These are phyloP conservation scores for Tetanocera ferruginea DNA, from an alignment of 2,888 invertebrate species.

Conservation along the genomic window DNA sequence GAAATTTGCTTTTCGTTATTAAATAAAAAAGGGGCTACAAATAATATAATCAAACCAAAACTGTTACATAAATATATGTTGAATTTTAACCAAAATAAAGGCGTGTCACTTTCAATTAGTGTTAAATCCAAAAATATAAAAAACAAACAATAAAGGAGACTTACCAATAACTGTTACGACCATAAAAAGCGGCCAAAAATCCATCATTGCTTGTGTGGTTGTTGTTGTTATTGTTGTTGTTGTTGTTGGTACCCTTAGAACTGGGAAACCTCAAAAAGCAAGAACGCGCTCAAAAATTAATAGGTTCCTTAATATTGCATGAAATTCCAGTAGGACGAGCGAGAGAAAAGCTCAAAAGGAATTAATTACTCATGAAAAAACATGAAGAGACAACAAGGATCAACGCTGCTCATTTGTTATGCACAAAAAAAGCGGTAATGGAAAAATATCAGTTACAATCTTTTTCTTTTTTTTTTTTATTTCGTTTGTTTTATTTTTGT, in stretches of 20 bases:
- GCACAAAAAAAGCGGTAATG: background rate
- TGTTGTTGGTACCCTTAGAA: background rate
- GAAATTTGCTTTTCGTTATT: too few species aligned
- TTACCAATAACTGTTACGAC: background rate
- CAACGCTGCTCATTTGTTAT: background rate
- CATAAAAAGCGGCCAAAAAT: background rate
- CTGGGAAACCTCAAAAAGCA: background rate
- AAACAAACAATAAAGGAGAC: background rate
- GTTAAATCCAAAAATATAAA: background rate
- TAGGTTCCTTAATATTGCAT: too few species aligned
- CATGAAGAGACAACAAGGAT: background rate
- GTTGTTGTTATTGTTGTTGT: background rate
- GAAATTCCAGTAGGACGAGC: background rate
- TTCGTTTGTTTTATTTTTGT: background rate
- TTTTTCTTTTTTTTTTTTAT: background rate
- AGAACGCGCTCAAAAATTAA: background rate
- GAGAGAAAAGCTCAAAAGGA: background rate
- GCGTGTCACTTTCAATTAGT: background rate
- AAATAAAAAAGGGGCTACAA: too few species aligned
- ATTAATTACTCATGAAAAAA: conserved; percentile 10
- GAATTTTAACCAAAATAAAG: too few species aligned
- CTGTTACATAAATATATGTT: too few species aligned
- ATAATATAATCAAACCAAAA: too few species aligned
- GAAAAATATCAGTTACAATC: conserved; percentile 20
- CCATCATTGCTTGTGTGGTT: conserved; percentile 3